Evolutionary conservation across 2,113 vertebrate genomes (phyloP), one percentile per base, ranked within the genome.

Genomic region (Beaufortia kweichowensis): DNA sequence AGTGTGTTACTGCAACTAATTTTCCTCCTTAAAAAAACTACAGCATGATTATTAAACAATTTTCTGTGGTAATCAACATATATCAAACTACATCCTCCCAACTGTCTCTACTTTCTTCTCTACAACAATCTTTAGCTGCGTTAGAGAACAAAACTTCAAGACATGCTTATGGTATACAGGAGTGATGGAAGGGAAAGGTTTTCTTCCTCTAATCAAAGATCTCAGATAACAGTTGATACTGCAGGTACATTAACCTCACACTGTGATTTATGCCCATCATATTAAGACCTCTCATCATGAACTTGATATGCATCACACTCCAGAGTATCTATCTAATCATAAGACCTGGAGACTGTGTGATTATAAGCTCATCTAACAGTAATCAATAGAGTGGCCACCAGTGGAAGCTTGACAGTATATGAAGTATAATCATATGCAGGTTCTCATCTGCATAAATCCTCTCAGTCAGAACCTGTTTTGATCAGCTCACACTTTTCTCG

Each of bases 321-420:
- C 28, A 55, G 66, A 69, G 28, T 71, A 57, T 71, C 68, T 24
- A 33, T 71, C 50, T 39, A 71, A 71, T 71, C 68, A 71, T 39
- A 71, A 39, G 33, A 23, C 68, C 68, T 57, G 68, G 29, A 33
- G 15, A 41, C 10, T 31, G 21, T 39, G 53, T 71, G 68, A 71
- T 71, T 71, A 57, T 55, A 71, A 71, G 31, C 31, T 21, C 24
- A 55, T 53, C n/a, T 69, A 57, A 57, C 53, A 17, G 50, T 70
- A 56, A 70, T 70, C 67, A 70, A 70, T 56, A 39, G 48, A 70
- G 67, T 35, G 41, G 64, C 15, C 41, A 67, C 17, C 24, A n/a
- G 24, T 67, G 43, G 43, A 48, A 26, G 39, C 33, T 65, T 26
- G 63, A 15, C 23, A 46, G 31, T 71, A 24, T 70, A 23, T 71